Evolutionary conservation across 2,113 vertebrate species (phyloP).

Genomic region (Shinisaurus crocodilurus): DNA sequence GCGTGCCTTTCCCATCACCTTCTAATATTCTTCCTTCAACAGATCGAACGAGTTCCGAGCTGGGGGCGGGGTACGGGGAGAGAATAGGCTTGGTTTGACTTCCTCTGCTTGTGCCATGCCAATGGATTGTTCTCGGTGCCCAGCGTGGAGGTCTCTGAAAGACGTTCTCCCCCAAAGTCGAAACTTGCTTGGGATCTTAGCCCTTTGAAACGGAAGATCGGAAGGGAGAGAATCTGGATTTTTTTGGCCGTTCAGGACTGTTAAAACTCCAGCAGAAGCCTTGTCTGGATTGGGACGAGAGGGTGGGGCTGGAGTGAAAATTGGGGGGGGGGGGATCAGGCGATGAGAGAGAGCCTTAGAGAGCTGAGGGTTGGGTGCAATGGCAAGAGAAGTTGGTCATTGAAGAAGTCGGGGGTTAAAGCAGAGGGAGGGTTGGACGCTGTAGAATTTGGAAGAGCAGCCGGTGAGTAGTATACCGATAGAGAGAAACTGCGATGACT

Average conservation of each 20-base stretch:
- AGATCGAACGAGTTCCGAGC: neutral
- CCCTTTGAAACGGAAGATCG: neutral
- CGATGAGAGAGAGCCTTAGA: too few species aligned
- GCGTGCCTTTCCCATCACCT: too few species aligned
- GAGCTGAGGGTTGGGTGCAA: neutral
- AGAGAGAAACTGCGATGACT: neutral
- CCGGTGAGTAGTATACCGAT: too few species aligned
- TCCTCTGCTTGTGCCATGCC: neutral
- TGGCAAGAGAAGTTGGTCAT: neutral
- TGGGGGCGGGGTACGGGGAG: too few species aligned
- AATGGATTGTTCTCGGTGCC: neutral
- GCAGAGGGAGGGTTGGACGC: neutral
- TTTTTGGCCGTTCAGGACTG: too few species aligned
- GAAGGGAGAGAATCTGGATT: neutral
- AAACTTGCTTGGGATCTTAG: neutral
- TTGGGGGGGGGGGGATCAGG: too few species aligned
- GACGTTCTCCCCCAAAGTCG: neutral
- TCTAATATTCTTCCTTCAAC: too few species aligned
- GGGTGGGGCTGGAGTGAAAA: neutral
- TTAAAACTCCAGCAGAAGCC: neutral
- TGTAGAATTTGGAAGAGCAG: neutral
- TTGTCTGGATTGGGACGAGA: too few species aligned
- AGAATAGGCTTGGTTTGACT: neutral
- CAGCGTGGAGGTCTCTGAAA: neutral
- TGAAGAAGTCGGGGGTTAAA: neutral